Percentiles rank a stretch among this genome's conserved stretches.
These are phyloP conservation scores for Anthrax anthrax DNA, from an alignment of 2,888 invertebrate species.

Conservation along the genomic window DNA sequence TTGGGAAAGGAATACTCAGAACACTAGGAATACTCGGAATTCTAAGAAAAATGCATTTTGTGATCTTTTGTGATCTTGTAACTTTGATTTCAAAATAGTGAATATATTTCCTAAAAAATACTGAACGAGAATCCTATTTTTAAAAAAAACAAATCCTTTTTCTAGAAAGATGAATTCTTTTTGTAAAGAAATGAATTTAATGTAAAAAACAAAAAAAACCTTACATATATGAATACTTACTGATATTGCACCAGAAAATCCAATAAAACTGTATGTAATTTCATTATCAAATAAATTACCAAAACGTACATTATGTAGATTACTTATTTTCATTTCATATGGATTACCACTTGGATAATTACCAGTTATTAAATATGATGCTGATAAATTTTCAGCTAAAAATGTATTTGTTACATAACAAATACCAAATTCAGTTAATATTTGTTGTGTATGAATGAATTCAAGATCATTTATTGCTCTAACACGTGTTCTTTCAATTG, in stretches of 20 bases:
- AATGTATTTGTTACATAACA: slow-evolving; percentile 27
- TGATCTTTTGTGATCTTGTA: no score
- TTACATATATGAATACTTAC: slow-evolving; percentile 13
- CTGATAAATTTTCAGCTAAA: slow-evolving; percentile 20
- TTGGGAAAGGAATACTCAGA: no score
- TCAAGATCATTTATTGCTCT: slow-evolving; percentile 18
- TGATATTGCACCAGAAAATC: slow-evolving; percentile 20
- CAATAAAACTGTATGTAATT: slow-evolving; percentile 21
- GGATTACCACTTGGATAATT: slow-evolving; percentile 14
- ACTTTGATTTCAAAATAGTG: no score
- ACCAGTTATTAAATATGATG: slow-evolving; percentile 22
- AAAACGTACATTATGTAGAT: slow-evolving; percentile 10
- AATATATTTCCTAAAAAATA: no score
- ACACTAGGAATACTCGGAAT: no score
- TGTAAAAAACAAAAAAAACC: background rate
- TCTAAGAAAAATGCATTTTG: no score
- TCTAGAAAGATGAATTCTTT: no score
- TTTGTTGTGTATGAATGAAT: slow-evolving; percentile 19
- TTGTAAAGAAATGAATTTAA: no score
- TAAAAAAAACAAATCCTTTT: no score
- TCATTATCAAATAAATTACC: slow-evolving; percentile 24
- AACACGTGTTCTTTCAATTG: slow-evolving; percentile 13
- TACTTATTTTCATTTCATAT: background rate
- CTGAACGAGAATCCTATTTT: no score
- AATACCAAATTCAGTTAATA: slow-evolving; percentile 31